Evolutionary conservation across 2,888 invertebrate genomes (phyloP).

Genomic region (Scaptomyza polygonia): DNA sequence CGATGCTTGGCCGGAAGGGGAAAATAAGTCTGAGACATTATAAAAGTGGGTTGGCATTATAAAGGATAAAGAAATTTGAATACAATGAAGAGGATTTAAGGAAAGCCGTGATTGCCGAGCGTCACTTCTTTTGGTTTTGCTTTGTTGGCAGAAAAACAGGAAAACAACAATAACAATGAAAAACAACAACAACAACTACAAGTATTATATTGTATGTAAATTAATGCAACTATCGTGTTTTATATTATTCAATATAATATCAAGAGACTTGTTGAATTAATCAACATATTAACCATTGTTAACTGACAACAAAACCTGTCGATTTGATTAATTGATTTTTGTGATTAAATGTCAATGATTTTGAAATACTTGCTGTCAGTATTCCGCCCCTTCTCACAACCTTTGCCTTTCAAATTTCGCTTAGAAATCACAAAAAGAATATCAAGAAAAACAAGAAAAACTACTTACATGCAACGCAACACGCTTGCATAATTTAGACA

Average conservation of each 20-base stretch:
- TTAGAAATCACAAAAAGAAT: neutral
- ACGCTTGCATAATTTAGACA: conserved; percentile 70
- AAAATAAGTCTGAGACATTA: conserved; percentile 64
- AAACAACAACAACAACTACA: conserved; percentile 34
- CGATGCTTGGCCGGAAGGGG: conserved; percentile 26
- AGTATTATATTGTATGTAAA: conserved; percentile 40
- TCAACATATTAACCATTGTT: conserved; percentile 4
- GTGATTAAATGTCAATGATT: conserved; percentile 11
- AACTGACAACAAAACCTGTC: conserved; percentile 11
- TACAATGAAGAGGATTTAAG: conserved; percentile 70
- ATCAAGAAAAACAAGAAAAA: neutral
- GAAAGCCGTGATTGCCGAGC: conserved; percentile 65
- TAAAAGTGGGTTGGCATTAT: conserved; percentile 73
- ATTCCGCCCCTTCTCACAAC: neutral
- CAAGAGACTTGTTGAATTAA: neutral
- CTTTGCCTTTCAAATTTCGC: too few relatives aligned
- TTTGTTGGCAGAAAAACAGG: conserved; percentile 31
- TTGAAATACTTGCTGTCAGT: neutral
- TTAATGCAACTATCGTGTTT: conserved; percentile 68
- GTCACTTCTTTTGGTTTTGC: conserved; percentile 47
- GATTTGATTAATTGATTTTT: conserved; percentile 9
- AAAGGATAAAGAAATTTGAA: conserved; percentile 74
- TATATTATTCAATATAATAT: neutral
- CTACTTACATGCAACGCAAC: conserved; percentile 56
- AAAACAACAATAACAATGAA: conserved; percentile 23